Conservation (phyloP, 2,113 vertebrate species). For the Chunga burmeisteri region DNA sequence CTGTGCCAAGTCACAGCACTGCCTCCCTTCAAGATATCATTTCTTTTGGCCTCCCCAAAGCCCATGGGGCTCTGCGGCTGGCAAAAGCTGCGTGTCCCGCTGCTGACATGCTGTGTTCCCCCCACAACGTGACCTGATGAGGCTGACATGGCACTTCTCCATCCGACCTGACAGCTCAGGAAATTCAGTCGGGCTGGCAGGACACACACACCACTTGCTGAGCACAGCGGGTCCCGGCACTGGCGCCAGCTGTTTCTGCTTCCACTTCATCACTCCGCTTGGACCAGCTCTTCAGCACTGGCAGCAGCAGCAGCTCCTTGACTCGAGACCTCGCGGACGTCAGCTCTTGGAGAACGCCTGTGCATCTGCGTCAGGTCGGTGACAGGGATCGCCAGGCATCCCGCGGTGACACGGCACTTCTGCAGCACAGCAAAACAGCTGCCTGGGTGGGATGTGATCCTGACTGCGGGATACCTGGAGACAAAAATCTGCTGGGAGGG, state of each 20-base stretch:
- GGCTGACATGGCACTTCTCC: not conserved
- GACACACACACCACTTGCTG: rapidly evolving
- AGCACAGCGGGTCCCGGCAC: rapidly evolving
- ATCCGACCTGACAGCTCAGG: not conserved
- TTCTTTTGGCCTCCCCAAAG: not conserved
- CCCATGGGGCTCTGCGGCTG: not conserved
- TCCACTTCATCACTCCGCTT: not conserved
- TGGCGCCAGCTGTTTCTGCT: not conserved
- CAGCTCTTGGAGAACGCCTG: not conserved
- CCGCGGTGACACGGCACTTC: rapidly evolving
- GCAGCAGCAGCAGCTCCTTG: conserved; percentile 1
- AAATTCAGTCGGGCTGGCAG: not conserved
- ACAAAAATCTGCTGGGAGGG: not conserved
- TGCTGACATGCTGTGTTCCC: rapidly evolving
- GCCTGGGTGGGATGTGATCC: not conserved
- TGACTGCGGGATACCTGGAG: not conserved
- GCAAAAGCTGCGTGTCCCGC: not conserved
- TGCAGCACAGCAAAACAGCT: not conserved
- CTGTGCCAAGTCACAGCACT: rapidly evolving
- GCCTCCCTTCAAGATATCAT: not conserved
- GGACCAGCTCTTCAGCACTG: not conserved
- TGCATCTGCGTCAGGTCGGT: not conserved
- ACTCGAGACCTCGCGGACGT: rapidly evolving
- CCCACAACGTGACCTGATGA: not conserved
- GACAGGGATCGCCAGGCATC: not conserved